phyloP scores from a whole-genome alignment of 2,113 vertebrate genomes.

The Arvicanthis niloticus region DNA sequence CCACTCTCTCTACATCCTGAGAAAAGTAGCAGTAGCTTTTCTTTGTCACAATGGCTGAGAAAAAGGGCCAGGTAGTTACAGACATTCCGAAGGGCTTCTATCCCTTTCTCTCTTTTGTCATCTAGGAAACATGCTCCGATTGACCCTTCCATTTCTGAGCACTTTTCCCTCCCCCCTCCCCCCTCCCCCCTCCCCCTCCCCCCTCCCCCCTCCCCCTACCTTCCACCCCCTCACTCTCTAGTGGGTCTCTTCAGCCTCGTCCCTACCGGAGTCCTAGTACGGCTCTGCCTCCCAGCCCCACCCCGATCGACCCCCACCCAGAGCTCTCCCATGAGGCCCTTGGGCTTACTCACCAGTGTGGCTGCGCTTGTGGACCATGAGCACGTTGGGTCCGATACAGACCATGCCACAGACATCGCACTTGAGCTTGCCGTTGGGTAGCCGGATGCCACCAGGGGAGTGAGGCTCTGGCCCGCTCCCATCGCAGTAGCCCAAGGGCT shows the following conservation, averaged over 20 bases:
- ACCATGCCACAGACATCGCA: constrained; percentile 98
- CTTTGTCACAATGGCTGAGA: constrained; percentile 10
- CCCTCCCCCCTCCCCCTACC: not conserved
- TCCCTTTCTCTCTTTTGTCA: not conserved
- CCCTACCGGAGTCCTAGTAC: too few relatives aligned
- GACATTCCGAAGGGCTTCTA: not conserved
- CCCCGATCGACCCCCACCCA: accelerated
- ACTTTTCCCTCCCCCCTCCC: too few relatives aligned
- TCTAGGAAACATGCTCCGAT: not conserved
- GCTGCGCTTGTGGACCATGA: constrained; percentile 99
- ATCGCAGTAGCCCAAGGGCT: constrained; percentile 90
- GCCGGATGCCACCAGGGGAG: constrained; percentile 94
- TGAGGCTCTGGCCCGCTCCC: constrained; percentile 89
- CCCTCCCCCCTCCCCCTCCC: accelerated
- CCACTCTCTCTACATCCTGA: not conserved
- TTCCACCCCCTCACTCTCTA: too few relatives aligned
- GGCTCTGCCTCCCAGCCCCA: not conserved
- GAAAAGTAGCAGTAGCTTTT: not conserved
- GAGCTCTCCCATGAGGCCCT: not conserved
- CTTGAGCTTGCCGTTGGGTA: constrained; percentile 96
- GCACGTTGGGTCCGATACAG: constrained; percentile 97
- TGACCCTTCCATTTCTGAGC: not conserved
- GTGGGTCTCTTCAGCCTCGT: not conserved
- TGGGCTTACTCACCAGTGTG: constrained; percentile 93
- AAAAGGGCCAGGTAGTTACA: not conserved